Evolutionary conservation across 2,888 invertebrate genomes (phyloP), one percentile per base, ranked within the genome.

Genomic region (Heliconius hortense): DNA sequence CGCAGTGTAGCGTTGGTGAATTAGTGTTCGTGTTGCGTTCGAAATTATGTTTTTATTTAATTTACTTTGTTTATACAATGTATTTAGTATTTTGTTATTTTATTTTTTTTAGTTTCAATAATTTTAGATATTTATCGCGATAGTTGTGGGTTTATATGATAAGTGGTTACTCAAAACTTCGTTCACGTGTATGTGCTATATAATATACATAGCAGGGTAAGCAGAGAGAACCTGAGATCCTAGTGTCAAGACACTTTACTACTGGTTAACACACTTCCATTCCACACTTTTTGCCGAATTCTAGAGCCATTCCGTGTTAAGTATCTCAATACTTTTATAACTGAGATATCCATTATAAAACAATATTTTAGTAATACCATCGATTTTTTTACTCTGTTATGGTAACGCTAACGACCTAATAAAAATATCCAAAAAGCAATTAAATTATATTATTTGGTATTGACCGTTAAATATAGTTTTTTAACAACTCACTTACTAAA

Each of bases 21-120:
- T 56, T n/a, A 69, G 68, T 56, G 15, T 53, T 64, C 31, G 43
- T 24, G 15, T 7, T 24, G 66, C 66, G 39, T 66, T 66, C 21
- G 43, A 66, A 31, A 63, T 31, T 8, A 66, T 64, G 39, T 24
- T 43, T 43, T 66, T 66, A n/a, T 66, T 39, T 35, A n/a, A 10
- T 24, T 39, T 1, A 21, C 0, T 24, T 39, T 4, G 39, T 64
- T 64, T 64, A 39, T 21, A 35, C 31, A 35, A 21, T 43, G 15
- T 1, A 1, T 28, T 28, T 28, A 18, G 18, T 15, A 2, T 28
- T 15, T 62, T 62, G 18, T 5, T 7, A 10, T 8, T 10, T 48
- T 53, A 3, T 53, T 53, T 13, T 53, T n/a, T 2, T n/a, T 56
- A 56, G n/a, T 56, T n/a, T n/a, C 18, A 18, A 48, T 48, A 48